Evolutionary conservation across 2,797 vertebrate genomes (phyloP), one percentile per base, ranked within the genome.

Genomic region (Macroramphosus scolopax): DNA sequence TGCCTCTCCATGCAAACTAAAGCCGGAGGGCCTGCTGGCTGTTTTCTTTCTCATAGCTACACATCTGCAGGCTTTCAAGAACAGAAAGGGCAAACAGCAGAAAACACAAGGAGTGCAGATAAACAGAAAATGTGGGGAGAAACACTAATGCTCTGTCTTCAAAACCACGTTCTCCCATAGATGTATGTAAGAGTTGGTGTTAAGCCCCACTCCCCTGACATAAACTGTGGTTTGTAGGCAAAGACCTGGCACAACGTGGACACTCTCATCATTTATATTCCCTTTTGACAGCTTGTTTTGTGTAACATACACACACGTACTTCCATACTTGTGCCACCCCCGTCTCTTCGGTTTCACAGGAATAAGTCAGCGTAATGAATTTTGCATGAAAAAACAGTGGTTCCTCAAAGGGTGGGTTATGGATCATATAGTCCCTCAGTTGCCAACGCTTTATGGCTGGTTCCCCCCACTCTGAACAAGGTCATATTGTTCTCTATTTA

Each of bases 41-140:
- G 77, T 85, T 87, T 87, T 87, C 74, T 72, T 85, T 85, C 25
- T 54, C 75, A 62, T 72, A 78, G 78, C 73, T 79, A 51, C 72
- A 81, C 70, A 85, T 82, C 69, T 82, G 69, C 57, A 52, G 71
- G 66, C 68, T 72, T 68, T 77, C 18, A 15, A 68, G 49, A 44
- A 73, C 72, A 78, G 64, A 57, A 15, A n/a, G 49, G 55, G 41
- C 39, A 62, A 67, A 76, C 68, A 54, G 42, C 59, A 54, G 45
- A 65, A 72, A 82, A 51, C 33, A 40, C 14, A 44, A 37, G 29
- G 24, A 60, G 56, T 41, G 41, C 3, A n/a, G 36, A 53, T 46
- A 67, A 37, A 45, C 43, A 33, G 55, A 52, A 17, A 61, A 55
- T 22, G 20, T 22, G 26, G 37, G 41, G 44, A 60, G 55, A 57